Percentiles rank a stretch among this genome's conserved stretches.
These are phyloP conservation scores for Cassiopea andromeda DNA, from an alignment of 30 jellyfish, hydroid and myxozoan species.

Conservation along the genomic window DNA sequence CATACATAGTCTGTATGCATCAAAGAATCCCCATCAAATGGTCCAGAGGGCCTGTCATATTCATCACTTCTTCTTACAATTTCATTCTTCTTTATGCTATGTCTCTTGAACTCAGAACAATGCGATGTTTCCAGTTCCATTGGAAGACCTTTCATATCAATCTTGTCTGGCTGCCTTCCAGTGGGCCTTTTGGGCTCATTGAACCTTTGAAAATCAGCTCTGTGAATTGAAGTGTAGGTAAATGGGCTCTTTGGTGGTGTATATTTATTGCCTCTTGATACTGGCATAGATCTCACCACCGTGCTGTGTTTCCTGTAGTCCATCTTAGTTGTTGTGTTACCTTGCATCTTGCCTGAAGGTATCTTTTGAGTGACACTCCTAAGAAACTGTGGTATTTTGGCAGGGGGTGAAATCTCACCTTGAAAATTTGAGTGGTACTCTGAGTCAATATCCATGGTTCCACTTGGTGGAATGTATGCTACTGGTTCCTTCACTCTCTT, in stretches of 20 bases:
- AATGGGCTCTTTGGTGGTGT: conserved; percentile 77
- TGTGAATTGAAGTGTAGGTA: conserved; percentile 46
- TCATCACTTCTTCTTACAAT: conserved; percentile 41
- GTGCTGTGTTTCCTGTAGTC: conserved; percentile 50
- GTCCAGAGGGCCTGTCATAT: conserved; percentile 57
- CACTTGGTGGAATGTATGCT: conserved; percentile 57
- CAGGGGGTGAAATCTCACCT: conserved; percentile 62
- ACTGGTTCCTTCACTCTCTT: conserved; percentile 43
- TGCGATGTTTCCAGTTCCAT: conserved; percentile 58
- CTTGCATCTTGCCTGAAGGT: conserved; percentile 66
- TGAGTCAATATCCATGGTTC: conserved; percentile 55
- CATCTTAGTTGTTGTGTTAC: conserved; percentile 29
- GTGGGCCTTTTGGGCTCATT: conserved; percentile 56
- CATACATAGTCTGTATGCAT: conserved; percentile 47
- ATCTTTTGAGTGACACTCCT: conserved; percentile 55
- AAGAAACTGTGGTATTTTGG: conserved; percentile 59
- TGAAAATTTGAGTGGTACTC: conserved; percentile 60
- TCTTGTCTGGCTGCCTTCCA: conserved; percentile 74
- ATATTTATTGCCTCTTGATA: conserved; percentile 35
- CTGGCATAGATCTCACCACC: conserved; percentile 28
- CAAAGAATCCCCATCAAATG: conserved; percentile 62
- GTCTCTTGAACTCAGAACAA: conserved; percentile 39
- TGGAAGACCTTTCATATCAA: conserved; percentile 34
- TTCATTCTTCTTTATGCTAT: conserved; percentile 19
- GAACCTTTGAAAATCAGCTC: conserved; percentile 64